These are phyloP conservation scores for Clostera curtula DNA, from an alignment of 2,888 invertebrate species.

Conservation along the genomic window DNA sequence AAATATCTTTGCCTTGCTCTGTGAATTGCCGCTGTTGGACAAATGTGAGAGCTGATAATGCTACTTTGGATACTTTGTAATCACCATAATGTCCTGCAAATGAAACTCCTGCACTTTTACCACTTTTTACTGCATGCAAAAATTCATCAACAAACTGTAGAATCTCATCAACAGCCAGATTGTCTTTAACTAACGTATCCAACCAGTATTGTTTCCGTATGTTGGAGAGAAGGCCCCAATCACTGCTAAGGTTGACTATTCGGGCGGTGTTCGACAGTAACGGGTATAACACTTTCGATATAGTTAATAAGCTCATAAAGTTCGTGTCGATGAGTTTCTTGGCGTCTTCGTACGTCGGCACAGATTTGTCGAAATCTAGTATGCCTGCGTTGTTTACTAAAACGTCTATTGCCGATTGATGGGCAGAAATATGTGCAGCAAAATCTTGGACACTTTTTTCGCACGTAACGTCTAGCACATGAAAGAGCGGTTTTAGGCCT, in stretches of 20 bases:
- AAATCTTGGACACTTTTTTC: slow-evolving; percentile 77
- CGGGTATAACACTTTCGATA: slow-evolving; percentile 82
- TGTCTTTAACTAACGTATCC: slow-evolving; percentile 55
- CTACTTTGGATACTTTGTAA: slow-evolving; percentile 69
- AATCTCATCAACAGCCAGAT: slow-evolving; percentile 69
- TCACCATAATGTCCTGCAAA: slow-evolving; percentile 66
- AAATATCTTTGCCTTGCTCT: slow-evolving; percentile 66
- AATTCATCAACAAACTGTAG: slow-evolving; percentile 73
- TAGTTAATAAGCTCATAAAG: slow-evolving; percentile 78
- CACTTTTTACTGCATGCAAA: slow-evolving; percentile 69
- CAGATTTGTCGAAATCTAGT: slow-evolving; percentile 77
- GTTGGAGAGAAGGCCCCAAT: slow-evolving; percentile 69
- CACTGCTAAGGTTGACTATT: slow-evolving; percentile 84
- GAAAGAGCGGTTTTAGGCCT: slow-evolving; percentile 76
- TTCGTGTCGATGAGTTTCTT: slow-evolving; percentile 82
- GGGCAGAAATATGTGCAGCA: slow-evolving; percentile 71
- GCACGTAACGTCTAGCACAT: slow-evolving; percentile 81
- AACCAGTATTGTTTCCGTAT: slow-evolving; percentile 63
- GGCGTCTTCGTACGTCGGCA: slow-evolving; percentile 80
- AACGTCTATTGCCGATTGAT: slow-evolving; percentile 81
- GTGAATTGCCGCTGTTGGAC: slow-evolving; percentile 61
- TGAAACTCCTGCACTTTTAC: slow-evolving; percentile 50
- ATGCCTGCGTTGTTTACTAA: slow-evolving; percentile 87
- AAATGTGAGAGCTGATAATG: slow-evolving; percentile 63
- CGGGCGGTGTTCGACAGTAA: slow-evolving; percentile 80